Conservation (phyloP, 2,797 vertebrate species). For the Poecile montanus region DNA sequence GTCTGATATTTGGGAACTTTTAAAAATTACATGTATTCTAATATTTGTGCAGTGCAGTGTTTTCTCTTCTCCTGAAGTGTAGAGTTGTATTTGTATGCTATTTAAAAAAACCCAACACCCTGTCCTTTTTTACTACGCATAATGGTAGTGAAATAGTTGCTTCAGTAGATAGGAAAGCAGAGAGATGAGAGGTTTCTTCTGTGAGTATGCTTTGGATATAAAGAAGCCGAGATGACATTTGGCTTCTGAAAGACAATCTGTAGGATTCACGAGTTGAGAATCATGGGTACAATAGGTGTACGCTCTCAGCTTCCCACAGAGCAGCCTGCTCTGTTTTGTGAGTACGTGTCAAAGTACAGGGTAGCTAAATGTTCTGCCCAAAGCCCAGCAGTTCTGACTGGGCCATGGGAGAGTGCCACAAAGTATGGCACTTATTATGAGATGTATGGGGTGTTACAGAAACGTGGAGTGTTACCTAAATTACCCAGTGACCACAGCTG, state of each 20-base stretch:
- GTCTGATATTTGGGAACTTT: not conserved
- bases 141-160: not conserved
- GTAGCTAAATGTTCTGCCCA: not conserved
- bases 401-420: not conserved
- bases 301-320: not conserved
- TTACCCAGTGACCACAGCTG: not conserved
- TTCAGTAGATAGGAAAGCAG: not conserved
- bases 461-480: not conserved
- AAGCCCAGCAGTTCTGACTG: not conserved
- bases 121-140: not conserved
- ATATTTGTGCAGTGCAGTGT: not conserved
- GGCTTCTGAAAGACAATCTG: not conserved
- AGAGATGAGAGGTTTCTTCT: not conserved
- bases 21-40: not conserved
- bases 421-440: not conserved
- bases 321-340: not conserved
- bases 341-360: not conserved
- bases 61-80: not conserved
- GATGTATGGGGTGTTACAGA: not conserved
- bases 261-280: not conserved
- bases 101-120: not conserved
- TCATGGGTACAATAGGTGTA: not conserved
- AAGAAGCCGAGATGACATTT: not conserved
- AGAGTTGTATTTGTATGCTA: not conserved
- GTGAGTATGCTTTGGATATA: not conserved